A percentile compares a stretch with the other conserved stretches of the same genome.
These are phyloP conservation scores for Pyrgilauda ruficollis DNA, from an alignment of 2,113 vertebrate species.

Conservation along the genomic window DNA sequence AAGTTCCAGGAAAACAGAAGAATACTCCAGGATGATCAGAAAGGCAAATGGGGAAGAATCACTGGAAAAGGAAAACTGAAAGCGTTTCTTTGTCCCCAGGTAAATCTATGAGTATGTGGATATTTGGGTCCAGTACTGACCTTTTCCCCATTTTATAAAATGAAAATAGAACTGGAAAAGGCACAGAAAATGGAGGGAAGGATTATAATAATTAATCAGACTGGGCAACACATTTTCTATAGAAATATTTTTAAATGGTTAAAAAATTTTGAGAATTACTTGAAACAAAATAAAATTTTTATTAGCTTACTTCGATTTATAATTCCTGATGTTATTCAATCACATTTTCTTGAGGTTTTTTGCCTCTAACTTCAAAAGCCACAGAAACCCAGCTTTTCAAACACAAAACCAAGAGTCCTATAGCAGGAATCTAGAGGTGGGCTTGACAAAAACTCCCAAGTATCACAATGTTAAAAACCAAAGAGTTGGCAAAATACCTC, in stretches of 20 bases:
- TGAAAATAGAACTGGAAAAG: neutral
- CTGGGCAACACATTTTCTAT: neutral
- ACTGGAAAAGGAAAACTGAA: neutral
- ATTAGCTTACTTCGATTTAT: neutral
- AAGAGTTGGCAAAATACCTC: slow-evolving; percentile 32
- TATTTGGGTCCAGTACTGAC: neutral
- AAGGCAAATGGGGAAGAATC: neutral
- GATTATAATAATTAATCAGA: neutral
- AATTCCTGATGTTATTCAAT: neutral
- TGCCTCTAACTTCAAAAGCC: neutral
- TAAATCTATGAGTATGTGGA: neutral
- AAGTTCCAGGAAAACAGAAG: neutral
- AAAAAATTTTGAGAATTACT: neutral
- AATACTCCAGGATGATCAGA: neutral
- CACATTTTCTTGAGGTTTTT: neutral
- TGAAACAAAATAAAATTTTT: neutral
- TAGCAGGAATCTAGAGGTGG: neutral
- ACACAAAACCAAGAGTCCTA: neutral
- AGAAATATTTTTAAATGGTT: neutral
- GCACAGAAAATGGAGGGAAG: neutral
- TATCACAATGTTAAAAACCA: neutral
- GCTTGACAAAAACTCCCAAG: neutral
- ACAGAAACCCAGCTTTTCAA: neutral
- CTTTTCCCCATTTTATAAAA: neutral
- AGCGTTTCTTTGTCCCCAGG: neutral